These are phyloP conservation scores for Drosophila busckii DNA, from an alignment of 1,140 invertebrate species.

Conservation along the genomic window DNA sequence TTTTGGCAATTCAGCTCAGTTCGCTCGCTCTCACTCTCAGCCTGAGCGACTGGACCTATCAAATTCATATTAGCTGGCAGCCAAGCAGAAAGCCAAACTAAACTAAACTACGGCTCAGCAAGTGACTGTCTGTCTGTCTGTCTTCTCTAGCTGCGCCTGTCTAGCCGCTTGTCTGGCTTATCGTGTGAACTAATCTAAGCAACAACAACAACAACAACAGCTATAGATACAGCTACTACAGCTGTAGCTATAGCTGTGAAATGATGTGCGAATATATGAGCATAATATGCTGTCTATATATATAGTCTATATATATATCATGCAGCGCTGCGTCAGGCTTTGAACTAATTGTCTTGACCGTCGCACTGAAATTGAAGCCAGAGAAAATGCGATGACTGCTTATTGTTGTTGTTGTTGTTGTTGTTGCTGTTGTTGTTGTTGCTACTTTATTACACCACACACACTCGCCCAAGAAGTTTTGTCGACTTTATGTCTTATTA, in stretches of 20 bases:
- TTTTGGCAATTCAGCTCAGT: too few relatives aligned
- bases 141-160: background rate
- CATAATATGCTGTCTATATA: slow-evolving; percentile 35
- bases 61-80: slow-evolving; percentile 55
- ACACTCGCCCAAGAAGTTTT: slow-evolving; percentile 25
- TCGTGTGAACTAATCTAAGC: slow-evolving; percentile 71
- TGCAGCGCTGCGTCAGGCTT: slow-evolving; percentile 14
- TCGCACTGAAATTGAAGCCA: slow-evolving; percentile 64
- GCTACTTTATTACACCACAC: slow-evolving; percentile 71
- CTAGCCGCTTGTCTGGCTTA: slow-evolving; percentile 52
- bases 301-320: slow-evolving; percentile 27
- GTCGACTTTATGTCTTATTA: slow-evolving; percentile 1
- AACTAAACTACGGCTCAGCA: slow-evolving; percentile 14
- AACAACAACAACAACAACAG: background rate
- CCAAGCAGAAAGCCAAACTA: slow-evolving; percentile 50
- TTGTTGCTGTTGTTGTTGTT: slow-evolving; percentile 21
- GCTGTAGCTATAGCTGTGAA: slow-evolving; percentile 41
- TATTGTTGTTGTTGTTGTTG: slow-evolving; percentile 13
- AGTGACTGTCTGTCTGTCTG: background rate
- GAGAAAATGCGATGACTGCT: slow-evolving; percentile 41
- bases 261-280: slow-evolving; percentile 66
- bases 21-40: too few relatives aligned
- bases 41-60: slow-evolving; percentile 38
- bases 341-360: slow-evolving; percentile 54
- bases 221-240: background rate